phyloP scores from a whole-genome alignment of 2,797 vertebrate species.

The Coilia nasus region DNA sequence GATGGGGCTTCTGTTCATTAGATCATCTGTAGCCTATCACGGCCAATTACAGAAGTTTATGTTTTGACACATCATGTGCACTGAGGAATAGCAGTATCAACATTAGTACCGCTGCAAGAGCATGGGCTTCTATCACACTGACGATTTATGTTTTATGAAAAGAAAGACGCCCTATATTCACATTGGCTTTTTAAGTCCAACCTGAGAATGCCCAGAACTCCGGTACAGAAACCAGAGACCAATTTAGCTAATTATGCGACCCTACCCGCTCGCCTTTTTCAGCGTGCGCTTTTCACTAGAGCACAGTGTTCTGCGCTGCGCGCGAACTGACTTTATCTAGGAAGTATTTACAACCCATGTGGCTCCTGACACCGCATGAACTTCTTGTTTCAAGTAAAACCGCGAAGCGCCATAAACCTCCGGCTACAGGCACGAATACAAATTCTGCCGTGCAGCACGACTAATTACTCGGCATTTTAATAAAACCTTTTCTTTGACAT shows the following conservation, averaged over 20 bases:
- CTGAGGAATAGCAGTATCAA: not conserved
- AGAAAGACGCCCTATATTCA: not conserved
- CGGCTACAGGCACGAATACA: constrained; percentile 68
- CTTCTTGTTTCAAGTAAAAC: constrained; percentile 73
- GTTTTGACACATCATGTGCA: not conserved
- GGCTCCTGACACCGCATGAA: constrained; percentile 73
- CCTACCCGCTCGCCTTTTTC: not conserved
- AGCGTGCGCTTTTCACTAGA: constrained; percentile 30
- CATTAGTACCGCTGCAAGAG: not conserved
- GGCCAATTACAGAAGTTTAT: not conserved
- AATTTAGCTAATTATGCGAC: constrained; percentile 18
- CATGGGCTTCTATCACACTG: not conserved
- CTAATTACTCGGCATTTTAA: constrained; percentile 74
- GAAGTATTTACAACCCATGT: constrained; percentile 78
- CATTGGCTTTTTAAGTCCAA: not conserved
- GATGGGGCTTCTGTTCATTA: not conserved
- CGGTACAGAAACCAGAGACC: not conserved
- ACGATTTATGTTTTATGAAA: not conserved
- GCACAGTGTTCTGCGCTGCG: constrained; percentile 54
- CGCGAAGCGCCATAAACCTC: constrained; percentile 69
- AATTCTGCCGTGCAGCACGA: constrained; percentile 74
- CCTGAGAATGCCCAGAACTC: not conserved
- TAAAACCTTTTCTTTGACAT: constrained; percentile 70
- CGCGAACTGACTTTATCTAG: constrained; percentile 65
- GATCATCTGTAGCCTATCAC: not conserved